phyloP scores from a whole-genome alignment of 2,888 invertebrate species.

The Aproaerema taeniolella region DNA sequence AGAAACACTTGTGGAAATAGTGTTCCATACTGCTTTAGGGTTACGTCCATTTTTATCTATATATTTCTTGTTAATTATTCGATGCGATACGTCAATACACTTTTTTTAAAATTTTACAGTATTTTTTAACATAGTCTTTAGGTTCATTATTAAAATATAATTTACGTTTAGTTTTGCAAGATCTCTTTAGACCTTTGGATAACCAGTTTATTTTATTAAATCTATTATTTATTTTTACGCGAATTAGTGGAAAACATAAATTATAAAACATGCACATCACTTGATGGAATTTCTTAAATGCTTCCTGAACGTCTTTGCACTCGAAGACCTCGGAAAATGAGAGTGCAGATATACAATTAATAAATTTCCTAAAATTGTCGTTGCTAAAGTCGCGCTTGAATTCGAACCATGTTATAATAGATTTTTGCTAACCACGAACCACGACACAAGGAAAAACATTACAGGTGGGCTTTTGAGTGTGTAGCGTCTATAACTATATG shows the following conservation, averaged over 20 bases:
- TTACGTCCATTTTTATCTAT: slow-evolving; percentile 4
- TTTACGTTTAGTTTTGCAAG: slow-evolving; percentile 5
- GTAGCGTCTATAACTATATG: too few species aligned
- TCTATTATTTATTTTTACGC: slow-evolving; percentile 8
- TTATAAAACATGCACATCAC: slow-evolving; percentile 6
- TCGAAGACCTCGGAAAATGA: slow-evolving; percentile 9
- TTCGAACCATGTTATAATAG: slow-evolving; percentile 8
- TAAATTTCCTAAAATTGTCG: slow-evolving; percentile 12
- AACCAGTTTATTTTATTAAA: neutral
- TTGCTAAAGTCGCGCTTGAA: slow-evolving; percentile 9
- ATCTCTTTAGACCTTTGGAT: neutral
- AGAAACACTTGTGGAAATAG: neutral
- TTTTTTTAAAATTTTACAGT: neutral
- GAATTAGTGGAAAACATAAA: slow-evolving; percentile 13
- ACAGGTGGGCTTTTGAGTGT: too few species aligned
- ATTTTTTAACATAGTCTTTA: neutral
- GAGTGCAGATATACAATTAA: slow-evolving; percentile 6
- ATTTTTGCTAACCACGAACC: too few species aligned
- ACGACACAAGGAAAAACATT: too few species aligned
- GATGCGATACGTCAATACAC: slow-evolving; percentile 3
- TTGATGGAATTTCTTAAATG: neutral
- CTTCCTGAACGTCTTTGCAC: neutral
- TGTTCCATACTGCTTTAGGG: slow-evolving; percentile 9
- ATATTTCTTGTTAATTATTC: slow-evolving; percentile 7
- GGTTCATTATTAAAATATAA: neutral